Evolutionary conservation across 2,888 invertebrate species (phyloP), one percentile per base, ranked within the genome.

Genomic region (Sarcophaga carnaria): DNA sequence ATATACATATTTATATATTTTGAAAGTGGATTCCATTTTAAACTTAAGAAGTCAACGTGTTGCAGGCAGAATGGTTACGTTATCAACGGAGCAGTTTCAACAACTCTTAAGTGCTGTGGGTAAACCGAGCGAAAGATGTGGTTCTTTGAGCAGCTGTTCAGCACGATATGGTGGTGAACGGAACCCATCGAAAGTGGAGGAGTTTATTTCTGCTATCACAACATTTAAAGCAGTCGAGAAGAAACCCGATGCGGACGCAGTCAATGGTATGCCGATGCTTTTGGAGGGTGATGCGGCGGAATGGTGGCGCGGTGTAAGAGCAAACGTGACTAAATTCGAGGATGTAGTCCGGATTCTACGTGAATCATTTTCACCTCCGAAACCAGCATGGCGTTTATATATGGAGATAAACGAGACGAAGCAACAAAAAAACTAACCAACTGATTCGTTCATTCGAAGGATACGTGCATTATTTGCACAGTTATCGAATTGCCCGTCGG

Each of bases 221-320:
- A 85, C 80, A 0, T 88, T 88, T 27, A 88, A 86, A 62, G 17
- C 70, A 12, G 77, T 87, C 2, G 83, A 87, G n/a, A 86, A 88
- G 4, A 86, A 88, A 12, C 62, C 17, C 10, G 84, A 89, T 79
- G 27, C 60, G 84, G 22, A 75, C 81, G 6, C 84, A 84, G 87
- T 22, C 22, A 22, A 22, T 22, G 22, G 22, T 22, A 22, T 22
- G 22, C 20, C 76, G 27, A 27, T 27, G 27, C 27, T 27, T 27
- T 27, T 27, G 27, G 27, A 27, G 27, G 27, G 27, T 27, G 27
- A 27, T 27, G 27, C 27, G 27, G 27, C 27, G 27, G 27, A 27
- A 27, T 27, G 27, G 27, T 27, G 27, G 27, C 27, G 27, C 4
- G 27, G 27, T 27, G 27, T 27, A 5, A 27, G 4, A 27, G 27